phyloP scores from a whole-genome alignment of 2,888 invertebrate species.

The Tupiocoris notatus region DNA sequence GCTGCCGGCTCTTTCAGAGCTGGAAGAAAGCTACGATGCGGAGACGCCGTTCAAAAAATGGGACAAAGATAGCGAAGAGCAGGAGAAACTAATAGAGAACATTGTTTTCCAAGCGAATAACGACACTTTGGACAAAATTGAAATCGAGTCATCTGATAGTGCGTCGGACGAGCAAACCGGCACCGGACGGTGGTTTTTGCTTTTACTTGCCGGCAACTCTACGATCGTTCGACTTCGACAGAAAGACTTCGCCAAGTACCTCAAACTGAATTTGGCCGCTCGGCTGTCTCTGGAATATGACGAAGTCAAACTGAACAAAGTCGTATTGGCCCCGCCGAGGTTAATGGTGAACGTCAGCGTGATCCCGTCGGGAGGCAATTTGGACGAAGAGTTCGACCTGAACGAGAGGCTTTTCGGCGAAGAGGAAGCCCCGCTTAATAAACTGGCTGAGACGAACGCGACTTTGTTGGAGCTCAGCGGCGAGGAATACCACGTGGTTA shows the following conservation, averaged over 20 bases:
- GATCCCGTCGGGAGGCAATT: constrained; percentile 50
- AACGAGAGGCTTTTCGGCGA: constrained; percentile 49
- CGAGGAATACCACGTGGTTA: constrained; percentile 53
- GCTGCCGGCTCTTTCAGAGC: constrained; percentile 43
- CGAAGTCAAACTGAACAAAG: constrained; percentile 52
- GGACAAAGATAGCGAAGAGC: constrained; percentile 52
- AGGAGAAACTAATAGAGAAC: constrained; percentile 50
- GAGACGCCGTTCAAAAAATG: constrained; percentile 51
- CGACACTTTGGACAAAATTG: constrained; percentile 44
- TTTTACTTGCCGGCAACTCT: constrained; percentile 52
- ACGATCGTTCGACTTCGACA: constrained; percentile 52
- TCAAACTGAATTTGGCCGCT: constrained; percentile 53
- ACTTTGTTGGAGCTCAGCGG: constrained; percentile 53
- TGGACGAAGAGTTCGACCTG: constrained; percentile 49
- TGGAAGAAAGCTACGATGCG: constrained; percentile 44
- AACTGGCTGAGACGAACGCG: constrained; percentile 52
- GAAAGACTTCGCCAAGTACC: constrained; percentile 52
- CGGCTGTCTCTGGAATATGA: constrained; percentile 53
- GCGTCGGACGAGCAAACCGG: constrained; percentile 42
- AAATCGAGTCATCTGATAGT: constrained; percentile 46
- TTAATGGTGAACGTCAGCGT: constrained; percentile 53
- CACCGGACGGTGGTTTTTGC: constrained; percentile 51
- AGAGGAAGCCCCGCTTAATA: constrained; percentile 51
- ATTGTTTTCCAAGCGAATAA: constrained; percentile 48
- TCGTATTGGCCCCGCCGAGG: constrained; percentile 51